Percentiles rank a stretch among this genome's conserved stretches.
Evolutionary conservation across 2,888 invertebrate species (phyloP).

Genomic region (Sepioteuthis lessoniana): DNA sequence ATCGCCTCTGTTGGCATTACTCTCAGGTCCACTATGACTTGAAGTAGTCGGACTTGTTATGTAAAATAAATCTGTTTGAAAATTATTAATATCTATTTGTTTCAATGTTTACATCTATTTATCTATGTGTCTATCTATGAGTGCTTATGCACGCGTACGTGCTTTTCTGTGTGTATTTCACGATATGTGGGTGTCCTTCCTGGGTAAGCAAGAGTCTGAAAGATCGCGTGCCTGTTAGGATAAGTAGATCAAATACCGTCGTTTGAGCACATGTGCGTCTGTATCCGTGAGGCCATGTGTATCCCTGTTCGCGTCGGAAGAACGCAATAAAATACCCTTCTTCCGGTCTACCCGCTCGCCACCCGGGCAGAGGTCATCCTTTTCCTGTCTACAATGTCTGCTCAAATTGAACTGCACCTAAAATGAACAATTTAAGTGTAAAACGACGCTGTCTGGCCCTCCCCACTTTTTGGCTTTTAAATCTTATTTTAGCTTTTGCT

Average conservation of each 20-base stretch:
- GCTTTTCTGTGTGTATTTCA: too few species aligned
- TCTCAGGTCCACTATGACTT: too few species aligned
- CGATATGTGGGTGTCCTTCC: too few species aligned
- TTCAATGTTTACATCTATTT: too few species aligned
- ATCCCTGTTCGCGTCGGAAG: not conserved
- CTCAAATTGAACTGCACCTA: not conserved
- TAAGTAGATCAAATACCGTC: too few species aligned
- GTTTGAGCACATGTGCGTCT: not conserved
- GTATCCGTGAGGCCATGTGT: not conserved
- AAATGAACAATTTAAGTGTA: not conserved
- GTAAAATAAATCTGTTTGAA: too few species aligned
- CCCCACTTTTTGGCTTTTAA: not conserved
- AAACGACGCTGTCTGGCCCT: not conserved
- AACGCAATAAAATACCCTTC: not conserved
- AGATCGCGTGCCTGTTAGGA: too few species aligned
- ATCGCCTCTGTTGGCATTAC: too few species aligned
- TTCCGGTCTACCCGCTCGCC: not conserved
- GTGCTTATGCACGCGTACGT: not conserved
- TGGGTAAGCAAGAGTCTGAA: too few species aligned
- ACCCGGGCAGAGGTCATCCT: not conserved
- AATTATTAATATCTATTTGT: too few species aligned
- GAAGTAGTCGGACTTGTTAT: too few species aligned
- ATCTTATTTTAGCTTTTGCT: not conserved
- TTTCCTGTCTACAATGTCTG: slow-evolving; percentile 20
- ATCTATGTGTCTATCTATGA: not conserved